A percentile compares a stretch with the other conserved stretches of the same genome.
phyloP scores from a whole-genome alignment of 2,797 vertebrate species.

The Typhlichthys subterraneus region DNA sequence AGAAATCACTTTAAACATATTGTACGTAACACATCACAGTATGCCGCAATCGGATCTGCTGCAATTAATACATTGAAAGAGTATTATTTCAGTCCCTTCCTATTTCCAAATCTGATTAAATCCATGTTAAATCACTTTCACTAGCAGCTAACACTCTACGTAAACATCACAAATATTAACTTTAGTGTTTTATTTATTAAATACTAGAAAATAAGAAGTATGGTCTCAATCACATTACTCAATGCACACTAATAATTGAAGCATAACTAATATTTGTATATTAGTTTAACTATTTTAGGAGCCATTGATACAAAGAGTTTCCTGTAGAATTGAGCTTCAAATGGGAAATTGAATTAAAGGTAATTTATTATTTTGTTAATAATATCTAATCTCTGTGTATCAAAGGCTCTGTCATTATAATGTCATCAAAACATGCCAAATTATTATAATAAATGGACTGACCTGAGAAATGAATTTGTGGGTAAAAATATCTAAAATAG shows the following conservation, averaged over 20 bases:
- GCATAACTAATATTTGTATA: not conserved
- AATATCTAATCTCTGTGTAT: conserved; percentile 35
- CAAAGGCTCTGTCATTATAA: conserved; percentile 44
- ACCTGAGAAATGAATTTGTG: conserved; percentile 53
- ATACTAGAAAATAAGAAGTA: not conserved
- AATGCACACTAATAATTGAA: not conserved
- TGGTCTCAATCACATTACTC: not conserved
- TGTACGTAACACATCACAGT: not conserved
- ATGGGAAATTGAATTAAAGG: conserved; percentile 7
- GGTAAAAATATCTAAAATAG: conserved; percentile 36
- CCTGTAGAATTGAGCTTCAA: not conserved
- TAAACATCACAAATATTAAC: conserved; percentile 8
- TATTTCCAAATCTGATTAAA: conserved; percentile 25
- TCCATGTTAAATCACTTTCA: not conserved
- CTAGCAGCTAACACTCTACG: conserved; percentile 7
- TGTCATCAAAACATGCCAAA: conserved; percentile 38
- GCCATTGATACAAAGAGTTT: conserved; percentile 55
- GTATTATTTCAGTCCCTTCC: not conserved
- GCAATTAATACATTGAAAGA: not conserved
- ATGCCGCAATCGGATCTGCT: not conserved
- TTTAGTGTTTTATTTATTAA: not conserved
- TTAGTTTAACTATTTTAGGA: conserved; percentile 18
- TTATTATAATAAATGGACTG: conserved; percentile 51
- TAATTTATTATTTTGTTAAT: conserved; percentile 7
- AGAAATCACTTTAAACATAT: conserved; percentile 26